Base-by-base conservation (phyloP, 2,797 vertebrate genomes). In the Tolypeutes matacus region DNA sequence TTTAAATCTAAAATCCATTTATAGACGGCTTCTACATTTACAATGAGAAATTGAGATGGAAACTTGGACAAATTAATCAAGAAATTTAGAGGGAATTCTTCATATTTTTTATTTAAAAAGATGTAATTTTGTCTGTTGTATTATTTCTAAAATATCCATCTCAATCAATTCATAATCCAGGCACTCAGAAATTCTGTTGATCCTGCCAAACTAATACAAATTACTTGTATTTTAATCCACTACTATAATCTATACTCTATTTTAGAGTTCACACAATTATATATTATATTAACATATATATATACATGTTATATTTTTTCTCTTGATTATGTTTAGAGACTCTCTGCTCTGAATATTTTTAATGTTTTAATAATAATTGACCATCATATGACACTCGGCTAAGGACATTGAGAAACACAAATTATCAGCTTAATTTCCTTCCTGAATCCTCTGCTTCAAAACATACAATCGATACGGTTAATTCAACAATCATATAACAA, bases 221-320 rank as follows among this genome's bases (percentile, higher is more conserved):
- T 6, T 67, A 1, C 46, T 2, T 31, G 8, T 7, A 67, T 29
- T 21, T 36, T 3, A 46, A 3, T 27, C 25, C 12, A 20, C 17
- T 69, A 11, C 6, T 49, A 29, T 29, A 64, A 6, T 18, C 4
- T 9, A 11, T 72, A 5, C 18, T 25, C 29, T 76, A 18, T 82
- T 58, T 82, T 9, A 49, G 3, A 60, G 3, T 75, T 46, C 25
- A 56, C 27, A 75, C 18, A 82, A 65, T 51, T 56, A 46, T 81
- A 7, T 15, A 12, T 9, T 9, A n/a, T 2, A 46, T 1, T 1
- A 14, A 14, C n/a, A n/a, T 58, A 27, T 36, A 2, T 20, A 2
- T 86, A 25, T 11, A 27, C 20, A n/a, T 31, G 10, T 34, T 46
- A 29, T 49, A 36, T 58, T 31, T 31, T 46, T 77, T 46, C n/a